These are phyloP conservation scores for Odontocolon sp. DNA, from an alignment of 2,888 invertebrate species.

Conservation along the genomic window DNA sequence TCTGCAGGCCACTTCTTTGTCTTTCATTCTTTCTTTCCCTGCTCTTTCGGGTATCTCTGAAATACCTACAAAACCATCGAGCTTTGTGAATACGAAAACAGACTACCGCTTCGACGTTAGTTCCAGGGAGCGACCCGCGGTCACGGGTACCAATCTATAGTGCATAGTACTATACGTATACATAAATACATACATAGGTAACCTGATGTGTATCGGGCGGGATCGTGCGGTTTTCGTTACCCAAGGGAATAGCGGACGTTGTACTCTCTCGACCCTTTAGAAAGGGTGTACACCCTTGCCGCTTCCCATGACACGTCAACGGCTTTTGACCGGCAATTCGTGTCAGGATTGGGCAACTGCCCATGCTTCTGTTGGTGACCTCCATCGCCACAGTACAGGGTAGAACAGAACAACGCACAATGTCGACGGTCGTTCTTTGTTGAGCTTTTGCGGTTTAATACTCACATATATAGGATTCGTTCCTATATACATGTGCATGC, in stretches of 20 bases:
- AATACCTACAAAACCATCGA: neutral
- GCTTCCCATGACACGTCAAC: conserved; percentile 35
- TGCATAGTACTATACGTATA: no score
- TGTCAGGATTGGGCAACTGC: conserved; percentile 28
- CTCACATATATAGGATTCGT: conserved; percentile 6
- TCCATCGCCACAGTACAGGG: neutral
- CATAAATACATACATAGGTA: neutral
- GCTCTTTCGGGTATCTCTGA: no score
- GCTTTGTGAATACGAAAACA: neutral
- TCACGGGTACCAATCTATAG: no score
- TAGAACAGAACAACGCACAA: conserved; percentile 24
- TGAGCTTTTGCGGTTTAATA: conserved; percentile 47
- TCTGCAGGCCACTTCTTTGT: no score
- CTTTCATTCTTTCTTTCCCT: no score
- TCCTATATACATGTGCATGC: no score
- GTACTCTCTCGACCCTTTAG: neutral
- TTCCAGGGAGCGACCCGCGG: neutral
- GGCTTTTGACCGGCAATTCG: conserved; percentile 49
- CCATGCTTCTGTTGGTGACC: neutral
- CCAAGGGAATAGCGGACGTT: neutral
- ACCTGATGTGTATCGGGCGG: neutral
- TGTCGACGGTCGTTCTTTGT: conserved; percentile 45
- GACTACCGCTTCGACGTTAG: neutral
- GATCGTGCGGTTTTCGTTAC: neutral
- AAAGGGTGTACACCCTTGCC: neutral